Conservation (phyloP, 2,113 vertebrate species). For the Phyllostomus discolor region DNA sequence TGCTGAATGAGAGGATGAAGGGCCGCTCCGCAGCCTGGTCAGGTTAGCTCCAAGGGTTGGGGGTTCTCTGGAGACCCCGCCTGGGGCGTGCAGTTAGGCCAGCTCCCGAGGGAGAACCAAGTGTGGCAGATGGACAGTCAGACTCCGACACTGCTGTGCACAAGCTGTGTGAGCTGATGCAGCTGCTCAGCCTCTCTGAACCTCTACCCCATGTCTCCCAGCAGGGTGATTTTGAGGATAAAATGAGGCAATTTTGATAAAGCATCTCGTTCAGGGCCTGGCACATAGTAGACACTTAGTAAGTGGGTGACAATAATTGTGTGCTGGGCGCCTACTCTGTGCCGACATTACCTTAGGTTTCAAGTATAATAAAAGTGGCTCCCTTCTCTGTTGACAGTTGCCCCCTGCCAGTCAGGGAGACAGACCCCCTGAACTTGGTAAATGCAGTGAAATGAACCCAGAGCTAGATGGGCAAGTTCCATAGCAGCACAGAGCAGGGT, state of each 20-base stretch:
- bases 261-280: neutral
- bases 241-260: neutral
- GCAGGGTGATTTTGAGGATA: neutral
- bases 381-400: neutral
- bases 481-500: neutral
- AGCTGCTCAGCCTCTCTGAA: neutral
- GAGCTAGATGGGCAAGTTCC: neutral
- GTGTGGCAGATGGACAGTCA: neutral
- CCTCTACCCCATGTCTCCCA: neutral
- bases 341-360: neutral
- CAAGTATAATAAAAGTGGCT: neutral
- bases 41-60: neutral
- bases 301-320: neutral
- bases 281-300: neutral
- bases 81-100: neutral
- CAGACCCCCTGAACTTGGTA: neutral
- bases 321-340: neutral
- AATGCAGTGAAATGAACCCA: neutral
- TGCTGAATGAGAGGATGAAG: neutral
- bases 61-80: neutral
- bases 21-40: neutral
- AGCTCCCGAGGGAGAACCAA: neutral
- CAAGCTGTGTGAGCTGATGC: neutral
- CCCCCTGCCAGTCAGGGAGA: neutral
- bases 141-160: neutral